Conservation (phyloP, 2,888 invertebrate genomes). For the Phragmatobia fuliginosa region DNA sequence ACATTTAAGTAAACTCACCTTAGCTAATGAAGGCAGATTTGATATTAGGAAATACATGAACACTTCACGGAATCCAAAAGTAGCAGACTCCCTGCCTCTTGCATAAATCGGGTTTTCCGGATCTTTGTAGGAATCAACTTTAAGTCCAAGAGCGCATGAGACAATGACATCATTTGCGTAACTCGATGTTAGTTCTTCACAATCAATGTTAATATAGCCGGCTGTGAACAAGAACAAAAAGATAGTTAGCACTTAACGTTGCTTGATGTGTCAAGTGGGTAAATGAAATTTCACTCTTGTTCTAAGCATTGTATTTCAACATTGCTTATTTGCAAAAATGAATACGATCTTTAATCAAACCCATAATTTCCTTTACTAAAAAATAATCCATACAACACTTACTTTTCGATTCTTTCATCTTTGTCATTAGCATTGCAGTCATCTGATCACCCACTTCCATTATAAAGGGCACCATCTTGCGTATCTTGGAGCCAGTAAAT, state of each 20-base stretch:
- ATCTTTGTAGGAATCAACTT: constrained; percentile 84
- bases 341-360: no score
- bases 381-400: constrained; percentile 18
- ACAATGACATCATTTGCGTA: constrained; percentile 85
- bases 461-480: constrained; percentile 74
- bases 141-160: constrained; percentile 80
- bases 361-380: no score
- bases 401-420: constrained; percentile 60
- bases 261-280: neutral
- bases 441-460: constrained; percentile 71
- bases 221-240: constrained; percentile 42
- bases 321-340: neutral
- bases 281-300: neutral
- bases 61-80: constrained; percentile 37
- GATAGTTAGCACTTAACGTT: neutral
- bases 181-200: constrained; percentile 76
- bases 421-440: constrained; percentile 58
- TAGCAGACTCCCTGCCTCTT: constrained; percentile 81
- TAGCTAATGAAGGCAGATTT: neutral
- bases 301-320: neutral
- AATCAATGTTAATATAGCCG: constrained; percentile 64
- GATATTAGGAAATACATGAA: neutral
- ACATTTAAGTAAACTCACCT: neutral
- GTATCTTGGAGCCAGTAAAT: constrained; percentile 82
- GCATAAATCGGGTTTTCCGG: constrained; percentile 84